Base-by-base conservation (phyloP, 2,113 vertebrate species). In the Chascanopsetta lugubris region DNA sequence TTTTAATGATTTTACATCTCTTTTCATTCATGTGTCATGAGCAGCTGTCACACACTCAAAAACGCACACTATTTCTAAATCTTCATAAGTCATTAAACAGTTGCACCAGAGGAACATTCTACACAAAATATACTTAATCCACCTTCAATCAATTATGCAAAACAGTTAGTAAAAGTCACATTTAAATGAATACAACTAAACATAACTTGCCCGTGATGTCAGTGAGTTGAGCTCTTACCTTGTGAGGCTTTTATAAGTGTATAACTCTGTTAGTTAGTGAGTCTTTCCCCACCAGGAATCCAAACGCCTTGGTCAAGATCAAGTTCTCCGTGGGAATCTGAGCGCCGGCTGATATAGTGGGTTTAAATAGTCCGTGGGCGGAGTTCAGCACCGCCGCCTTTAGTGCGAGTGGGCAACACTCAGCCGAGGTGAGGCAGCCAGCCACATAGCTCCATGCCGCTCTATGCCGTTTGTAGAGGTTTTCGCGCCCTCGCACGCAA, bases 351-450 rank as follows among this genome's bases (percentile, higher is more conserved):
- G 79, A 88, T 75, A 81, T 80, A 72, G 74, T 15, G 79, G 68
- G 43, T 82, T 92, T 93, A 93, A 93, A 91, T 89, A 90, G 32
- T 10, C 27, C 57, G 85, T 79, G 88, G 91, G 92, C 68, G 92
- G 90, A 79, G 83, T 79, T 62, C 4, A 43, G 4, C 7, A 3
- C 12, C 9, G 50, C 36, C 29, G 45, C 17, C 46, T 60, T n/a
- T n/a, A n/a, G 49, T 56, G 29, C 57, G 21, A 43, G 38, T 65
- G 59, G 48, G 56, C n/a, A n/a, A 55, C 55, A 63, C 24, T 60
- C 21, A 40, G 45, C 38, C 55, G 58, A 79, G 69, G 64, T 79
- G 63, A 15, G 8, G 17, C 8, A 30, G 29, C 29, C n/a, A n/a
- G n/a, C n/a, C n/a, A n/a, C n/a, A n/a, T n/a, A n/a, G n/a, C n/a